A percentile compares a stretch with the other conserved stretches of the same genome.
Evolutionary conservation across 2,888 invertebrate species (phyloP).

Genomic region (Gandaritis pyraliata): DNA sequence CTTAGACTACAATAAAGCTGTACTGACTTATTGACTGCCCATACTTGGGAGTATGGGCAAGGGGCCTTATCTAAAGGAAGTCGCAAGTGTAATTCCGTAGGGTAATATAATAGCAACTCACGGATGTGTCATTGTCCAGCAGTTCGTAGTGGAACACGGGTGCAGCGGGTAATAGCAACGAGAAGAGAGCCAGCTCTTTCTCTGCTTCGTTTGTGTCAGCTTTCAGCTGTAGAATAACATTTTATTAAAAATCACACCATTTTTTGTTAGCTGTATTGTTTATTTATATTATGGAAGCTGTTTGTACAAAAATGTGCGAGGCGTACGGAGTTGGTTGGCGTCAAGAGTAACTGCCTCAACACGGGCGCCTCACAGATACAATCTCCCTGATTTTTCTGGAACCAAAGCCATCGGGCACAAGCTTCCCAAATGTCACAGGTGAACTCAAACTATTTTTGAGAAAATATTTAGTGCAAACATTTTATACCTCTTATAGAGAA

Average conservation of each 20-base stretch:
- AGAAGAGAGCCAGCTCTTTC: constrained; percentile 85
- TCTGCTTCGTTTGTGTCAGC: constrained; percentile 41
- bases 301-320: constrained; percentile 68
- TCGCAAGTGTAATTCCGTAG: no score
- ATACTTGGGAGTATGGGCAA: no score
- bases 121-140: constrained; percentile 57
- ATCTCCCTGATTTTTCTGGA: constrained; percentile 82
- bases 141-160: constrained; percentile 82
- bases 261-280: no score
- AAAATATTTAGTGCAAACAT: constrained; percentile 13
- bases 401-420: constrained; percentile 71
- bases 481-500: neutral
- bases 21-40: no score
- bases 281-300: no score
- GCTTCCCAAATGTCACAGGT: constrained; percentile 74
- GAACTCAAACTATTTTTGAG: neutral
- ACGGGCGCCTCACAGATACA: constrained; percentile 77
- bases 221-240: constrained; percentile 49
- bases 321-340: constrained; percentile 82
- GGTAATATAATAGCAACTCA: constrained; percentile 38
- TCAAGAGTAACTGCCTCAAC: constrained; percentile 78
- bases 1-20: no score
- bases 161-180: constrained; percentile 91
- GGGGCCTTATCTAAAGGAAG: no score
- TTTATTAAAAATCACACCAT: neutral